Evolutionary conservation across 2,113 vertebrate species (phyloP).

Genomic region (Hippoglossus stenolepis): DNA sequence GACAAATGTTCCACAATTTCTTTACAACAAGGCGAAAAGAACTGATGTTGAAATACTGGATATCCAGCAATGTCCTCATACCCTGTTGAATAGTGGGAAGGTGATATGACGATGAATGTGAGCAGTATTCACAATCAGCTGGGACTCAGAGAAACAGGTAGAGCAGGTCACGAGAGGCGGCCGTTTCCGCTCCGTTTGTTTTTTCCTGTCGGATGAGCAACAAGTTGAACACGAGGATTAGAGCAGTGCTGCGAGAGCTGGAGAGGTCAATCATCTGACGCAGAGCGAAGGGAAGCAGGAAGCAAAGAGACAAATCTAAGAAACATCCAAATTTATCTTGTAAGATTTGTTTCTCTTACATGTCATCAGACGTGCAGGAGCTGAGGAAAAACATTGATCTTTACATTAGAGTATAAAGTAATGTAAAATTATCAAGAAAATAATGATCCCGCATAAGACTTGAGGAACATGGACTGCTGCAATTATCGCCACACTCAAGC

Average conservation of each 20-base stretch:
- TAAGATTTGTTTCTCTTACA: constrained; percentile 8
- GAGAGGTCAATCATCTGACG: constrained; percentile 57
- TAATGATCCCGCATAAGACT: neutral
- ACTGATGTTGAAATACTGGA: neutral
- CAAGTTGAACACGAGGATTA: constrained; percentile 37
- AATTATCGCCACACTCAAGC: constrained; percentile 18
- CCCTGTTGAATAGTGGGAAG: neutral
- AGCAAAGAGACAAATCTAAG: constrained; percentile 14
- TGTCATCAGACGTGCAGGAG: neutral
- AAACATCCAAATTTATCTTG: constrained; percentile 23
- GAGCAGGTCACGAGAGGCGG: constrained; percentile 33
- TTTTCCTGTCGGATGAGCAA: constrained; percentile 69
- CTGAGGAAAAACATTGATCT: neutral
- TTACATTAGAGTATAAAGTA: neutral
- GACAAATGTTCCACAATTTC: neutral
- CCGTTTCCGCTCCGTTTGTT: constrained; percentile 58
- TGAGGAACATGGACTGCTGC: neutral
- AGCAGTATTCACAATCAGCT: neutral
- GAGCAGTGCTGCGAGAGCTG: constrained; percentile 10
- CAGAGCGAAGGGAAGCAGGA: constrained; percentile 49
- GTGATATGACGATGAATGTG: neutral
- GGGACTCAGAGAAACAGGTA: constrained; percentile 36
- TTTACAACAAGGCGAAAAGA: neutral
- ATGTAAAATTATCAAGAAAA: neutral
- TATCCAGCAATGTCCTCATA: neutral